Evolutionary conservation across 2,888 invertebrate genomes (phyloP).

Genomic region (Drosophila meridionalis): DNA sequence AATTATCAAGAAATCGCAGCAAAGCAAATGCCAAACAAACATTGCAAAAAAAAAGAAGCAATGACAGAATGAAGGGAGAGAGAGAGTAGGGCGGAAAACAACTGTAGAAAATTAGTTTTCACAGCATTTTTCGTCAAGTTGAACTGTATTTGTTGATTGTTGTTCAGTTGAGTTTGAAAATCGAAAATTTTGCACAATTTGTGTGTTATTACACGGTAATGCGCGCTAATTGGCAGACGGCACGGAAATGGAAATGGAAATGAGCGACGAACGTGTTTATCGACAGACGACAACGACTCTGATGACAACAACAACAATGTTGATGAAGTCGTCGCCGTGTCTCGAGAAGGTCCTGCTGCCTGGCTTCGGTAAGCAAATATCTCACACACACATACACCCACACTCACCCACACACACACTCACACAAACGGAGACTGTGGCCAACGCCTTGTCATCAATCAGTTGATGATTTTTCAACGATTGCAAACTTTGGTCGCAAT

Average conservation of each 20-base stretch:
- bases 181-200: constrained; percentile 64
- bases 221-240: constrained; percentile 70
- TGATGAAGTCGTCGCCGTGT: constrained; percentile 29
- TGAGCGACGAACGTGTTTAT: constrained; percentile 55
- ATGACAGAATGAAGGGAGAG: too few relatives aligned
- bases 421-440: neutral
- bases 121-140: constrained; percentile 50
- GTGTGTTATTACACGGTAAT: constrained; percentile 65
- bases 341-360: constrained; percentile 51
- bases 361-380: constrained; percentile 60
- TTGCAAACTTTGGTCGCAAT: constrained; percentile 55
- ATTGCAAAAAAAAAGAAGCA: neutral
- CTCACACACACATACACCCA: neutral
- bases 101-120: constrained; percentile 66
- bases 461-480: constrained; percentile 66
- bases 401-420: neutral
- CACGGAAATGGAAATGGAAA: constrained; percentile 70
- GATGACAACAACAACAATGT: constrained; percentile 23
- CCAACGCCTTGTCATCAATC: constrained; percentile 67
- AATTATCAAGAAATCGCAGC: constrained; percentile 76
- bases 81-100: constrained; percentile 3
- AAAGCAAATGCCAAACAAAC: constrained; percentile 47
- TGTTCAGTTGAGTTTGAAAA: constrained; percentile 54
- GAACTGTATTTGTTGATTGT: constrained; percentile 45
- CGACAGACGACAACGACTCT: constrained; percentile 44